These are phyloP conservation scores for Pedetes capensis DNA, from an alignment of 2,113 vertebrate genomes.

Conservation along the genomic window DNA sequence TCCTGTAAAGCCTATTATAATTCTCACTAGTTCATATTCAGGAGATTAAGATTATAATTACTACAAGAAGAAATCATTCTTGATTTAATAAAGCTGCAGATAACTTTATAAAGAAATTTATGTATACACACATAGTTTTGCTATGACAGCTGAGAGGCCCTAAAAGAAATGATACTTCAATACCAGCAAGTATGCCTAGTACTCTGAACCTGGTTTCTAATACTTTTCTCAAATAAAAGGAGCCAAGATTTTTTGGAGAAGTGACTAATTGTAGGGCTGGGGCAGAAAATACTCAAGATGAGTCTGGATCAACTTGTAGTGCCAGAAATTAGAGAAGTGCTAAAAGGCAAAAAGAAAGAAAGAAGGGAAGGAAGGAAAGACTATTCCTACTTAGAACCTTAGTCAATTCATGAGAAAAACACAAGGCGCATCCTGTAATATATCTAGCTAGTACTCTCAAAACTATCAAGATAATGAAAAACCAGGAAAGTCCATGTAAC, in stretches of 20 bases:
- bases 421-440: no score
- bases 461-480: not conserved
- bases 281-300: not conserved
- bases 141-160: not conserved
- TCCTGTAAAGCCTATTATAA: no score
- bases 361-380: not conserved
- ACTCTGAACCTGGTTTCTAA: not conserved
- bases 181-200: not conserved
- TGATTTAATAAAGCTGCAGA: no score
- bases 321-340: not conserved
- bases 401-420: not conserved
- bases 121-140: no score
- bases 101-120: no score
- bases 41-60: no score
- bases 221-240: not conserved
- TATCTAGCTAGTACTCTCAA: not conserved
- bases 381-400: not conserved
- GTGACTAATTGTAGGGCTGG: not conserved
- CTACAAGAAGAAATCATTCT: no score
- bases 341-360: not conserved
- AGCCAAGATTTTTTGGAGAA: not conserved
- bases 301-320: not conserved
- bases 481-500: not conserved
- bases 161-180: not conserved
- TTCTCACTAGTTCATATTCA: no score